phyloP scores from a whole-genome alignment of 2,888 invertebrate genomes.

The Hofmannophila pseudospretella region DNA sequence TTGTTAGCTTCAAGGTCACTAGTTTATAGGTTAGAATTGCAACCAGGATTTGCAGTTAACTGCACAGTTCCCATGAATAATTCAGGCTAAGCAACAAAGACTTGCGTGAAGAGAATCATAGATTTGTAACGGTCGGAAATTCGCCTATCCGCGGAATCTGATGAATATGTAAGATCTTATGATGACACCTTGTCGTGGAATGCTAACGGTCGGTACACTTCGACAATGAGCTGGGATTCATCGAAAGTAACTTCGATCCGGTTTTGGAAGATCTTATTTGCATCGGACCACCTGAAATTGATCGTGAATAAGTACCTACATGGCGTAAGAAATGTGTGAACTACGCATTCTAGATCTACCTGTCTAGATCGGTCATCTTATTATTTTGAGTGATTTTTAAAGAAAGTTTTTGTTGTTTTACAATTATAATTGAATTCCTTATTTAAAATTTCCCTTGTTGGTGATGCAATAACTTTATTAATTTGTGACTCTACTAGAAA shows the following conservation, averaged over 20 bases:
- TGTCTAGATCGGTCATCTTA: not conserved
- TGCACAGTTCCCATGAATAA: slow-evolving; percentile 50
- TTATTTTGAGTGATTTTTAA: not conserved
- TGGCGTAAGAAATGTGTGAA: slow-evolving; percentile 12
- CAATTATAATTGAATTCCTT: too few species aligned
- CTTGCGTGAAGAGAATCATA: slow-evolving; percentile 49
- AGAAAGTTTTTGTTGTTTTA: too few species aligned
- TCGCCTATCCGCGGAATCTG: slow-evolving; percentile 53
- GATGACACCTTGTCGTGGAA: slow-evolving; percentile 60
- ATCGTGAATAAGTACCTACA: slow-evolving; percentile 26
- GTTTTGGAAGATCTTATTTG: slow-evolving; percentile 33
- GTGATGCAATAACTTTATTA: too few species aligned
- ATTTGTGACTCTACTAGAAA: too few species aligned
- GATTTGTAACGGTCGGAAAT: slow-evolving; percentile 54
- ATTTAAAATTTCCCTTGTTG: too few species aligned
- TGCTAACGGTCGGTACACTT: slow-evolving; percentile 68
- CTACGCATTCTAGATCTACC: not conserved
- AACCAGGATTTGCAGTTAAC: slow-evolving; percentile 37
- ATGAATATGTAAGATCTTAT: slow-evolving; percentile 65
- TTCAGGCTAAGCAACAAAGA: slow-evolving; percentile 41
- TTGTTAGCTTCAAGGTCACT: slow-evolving; percentile 9
- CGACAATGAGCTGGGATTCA: slow-evolving; percentile 43
- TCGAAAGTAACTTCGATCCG: slow-evolving; percentile 43
- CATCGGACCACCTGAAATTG: slow-evolving; percentile 30
- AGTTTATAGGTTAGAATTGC: slow-evolving; percentile 33